Conservation (phyloP, 2,797 vertebrate species). For the Phyllotis vaccarum region DNA sequence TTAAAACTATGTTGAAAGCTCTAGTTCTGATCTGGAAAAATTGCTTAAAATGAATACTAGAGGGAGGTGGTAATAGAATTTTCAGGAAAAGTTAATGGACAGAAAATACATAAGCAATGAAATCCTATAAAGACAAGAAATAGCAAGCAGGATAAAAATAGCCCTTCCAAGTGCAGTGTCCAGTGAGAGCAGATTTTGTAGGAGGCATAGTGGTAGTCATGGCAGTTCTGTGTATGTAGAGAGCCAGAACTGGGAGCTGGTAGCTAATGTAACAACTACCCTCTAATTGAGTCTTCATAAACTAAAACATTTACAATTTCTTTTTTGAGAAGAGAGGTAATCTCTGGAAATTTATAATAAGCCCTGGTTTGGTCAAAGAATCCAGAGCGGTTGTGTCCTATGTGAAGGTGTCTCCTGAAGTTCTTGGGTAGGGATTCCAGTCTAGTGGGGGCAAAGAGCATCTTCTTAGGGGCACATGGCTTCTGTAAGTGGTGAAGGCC, state of each 20-base stretch:
- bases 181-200: background rate
- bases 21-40: background rate
- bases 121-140: background rate
- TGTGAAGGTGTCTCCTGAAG: background rate
- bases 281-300: background rate
- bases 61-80: background rate
- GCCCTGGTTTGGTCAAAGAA: background rate
- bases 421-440: fast-evolving
- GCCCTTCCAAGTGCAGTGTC: background rate
- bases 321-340: background rate
- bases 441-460: background rate
- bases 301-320: background rate
- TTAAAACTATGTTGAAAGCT: background rate
- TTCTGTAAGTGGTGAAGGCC: too few relatives aligned
- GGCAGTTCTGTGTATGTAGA: background rate
- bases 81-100: background rate
- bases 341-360: background rate
- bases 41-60: background rate
- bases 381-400: fast-evolving
- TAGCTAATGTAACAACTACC: background rate
- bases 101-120: background rate
- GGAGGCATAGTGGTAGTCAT: background rate
- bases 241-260: too few relatives aligned
- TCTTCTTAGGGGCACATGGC: background rate
- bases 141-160: background rate